phyloP scores from a whole-genome alignment of 2,113 vertebrate species.

The Smithornis capensis region DNA sequence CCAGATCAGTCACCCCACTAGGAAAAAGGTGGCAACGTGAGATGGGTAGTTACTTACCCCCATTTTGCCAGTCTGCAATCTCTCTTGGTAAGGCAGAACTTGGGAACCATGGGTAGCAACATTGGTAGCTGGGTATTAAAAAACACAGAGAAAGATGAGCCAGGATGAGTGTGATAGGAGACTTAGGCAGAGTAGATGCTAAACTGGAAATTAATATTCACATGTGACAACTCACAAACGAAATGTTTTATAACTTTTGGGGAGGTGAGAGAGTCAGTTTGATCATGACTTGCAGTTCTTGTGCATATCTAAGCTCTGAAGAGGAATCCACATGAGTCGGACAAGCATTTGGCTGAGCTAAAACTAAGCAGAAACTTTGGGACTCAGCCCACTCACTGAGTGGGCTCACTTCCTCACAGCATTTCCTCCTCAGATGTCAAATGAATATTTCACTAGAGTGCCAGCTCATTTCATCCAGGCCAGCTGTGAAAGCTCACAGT shows the following conservation, averaged over 20 bases:
- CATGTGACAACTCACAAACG: not conserved
- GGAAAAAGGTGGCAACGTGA: not conserved
- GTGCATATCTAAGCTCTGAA: not conserved
- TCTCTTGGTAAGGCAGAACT: not conserved
- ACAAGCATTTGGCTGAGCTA: not conserved
- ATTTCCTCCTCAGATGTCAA: not conserved
- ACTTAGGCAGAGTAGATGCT: not conserved
- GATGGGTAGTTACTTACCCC: not conserved
- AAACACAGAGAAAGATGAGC: not conserved
- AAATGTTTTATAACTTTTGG: not conserved
- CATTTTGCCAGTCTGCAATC: not conserved
- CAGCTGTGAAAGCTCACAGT: not conserved
- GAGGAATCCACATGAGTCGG: not conserved
- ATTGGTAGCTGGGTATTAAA: not conserved
- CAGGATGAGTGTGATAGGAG: not conserved
- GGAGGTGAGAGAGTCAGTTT: not conserved
- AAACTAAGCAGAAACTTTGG: not conserved
- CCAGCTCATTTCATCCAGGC: not conserved
- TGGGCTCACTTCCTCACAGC: not conserved
- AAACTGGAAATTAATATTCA: not conserved
- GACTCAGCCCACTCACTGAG: not conserved
- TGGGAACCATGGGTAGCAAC: fast-evolving
- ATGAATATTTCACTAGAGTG: not conserved
- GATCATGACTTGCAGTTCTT: not conserved
- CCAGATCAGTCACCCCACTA: not conserved